Evolutionary conservation across 2,888 invertebrate species (phyloP).

Genomic region (Lycophotia porphyrea): DNA sequence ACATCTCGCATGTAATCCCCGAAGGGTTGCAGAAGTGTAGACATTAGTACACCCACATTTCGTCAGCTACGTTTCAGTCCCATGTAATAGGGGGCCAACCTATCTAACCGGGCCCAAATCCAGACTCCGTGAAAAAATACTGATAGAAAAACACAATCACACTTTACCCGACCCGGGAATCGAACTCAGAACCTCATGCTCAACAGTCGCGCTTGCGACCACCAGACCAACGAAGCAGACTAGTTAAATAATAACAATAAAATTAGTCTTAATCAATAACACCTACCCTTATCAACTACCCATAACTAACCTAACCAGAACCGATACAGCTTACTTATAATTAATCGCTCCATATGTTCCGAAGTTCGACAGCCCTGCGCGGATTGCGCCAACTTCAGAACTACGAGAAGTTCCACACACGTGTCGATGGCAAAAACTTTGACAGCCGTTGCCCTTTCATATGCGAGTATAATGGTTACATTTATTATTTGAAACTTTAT

Average conservation of each 20-base stretch:
- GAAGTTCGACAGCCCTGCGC: constrained; percentile 63
- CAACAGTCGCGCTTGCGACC: too few relatives aligned
- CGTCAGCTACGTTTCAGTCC: not conserved
- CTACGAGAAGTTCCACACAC: constrained; percentile 52
- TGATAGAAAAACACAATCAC: not conserved
- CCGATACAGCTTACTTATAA: constrained; percentile 38
- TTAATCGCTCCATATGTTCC: constrained; percentile 58
- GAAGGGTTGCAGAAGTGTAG: not conserved
- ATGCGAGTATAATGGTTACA: constrained; percentile 15
- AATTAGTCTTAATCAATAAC: not conserved
- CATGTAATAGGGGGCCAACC: too few relatives aligned
- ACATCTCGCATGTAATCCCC: not conserved
- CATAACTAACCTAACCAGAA: constrained; percentile 18
- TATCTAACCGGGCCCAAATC: too few relatives aligned
- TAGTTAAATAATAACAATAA: not conserved
- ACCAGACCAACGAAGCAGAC: too few relatives aligned
- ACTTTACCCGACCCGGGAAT: too few relatives aligned
- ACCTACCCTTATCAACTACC: not conserved
- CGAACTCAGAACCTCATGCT: not conserved
- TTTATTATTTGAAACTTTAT: constrained; percentile 29
- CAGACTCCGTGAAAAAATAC: not conserved
- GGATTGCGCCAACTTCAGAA: constrained; percentile 51
- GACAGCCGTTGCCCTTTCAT: constrained; percentile 57
- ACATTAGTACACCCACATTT: too few relatives aligned
- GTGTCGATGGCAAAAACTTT: constrained; percentile 63